Evolutionary conservation across 2,113 vertebrate genomes (phyloP).

Genomic region (Cyanistes caeruleus): DNA sequence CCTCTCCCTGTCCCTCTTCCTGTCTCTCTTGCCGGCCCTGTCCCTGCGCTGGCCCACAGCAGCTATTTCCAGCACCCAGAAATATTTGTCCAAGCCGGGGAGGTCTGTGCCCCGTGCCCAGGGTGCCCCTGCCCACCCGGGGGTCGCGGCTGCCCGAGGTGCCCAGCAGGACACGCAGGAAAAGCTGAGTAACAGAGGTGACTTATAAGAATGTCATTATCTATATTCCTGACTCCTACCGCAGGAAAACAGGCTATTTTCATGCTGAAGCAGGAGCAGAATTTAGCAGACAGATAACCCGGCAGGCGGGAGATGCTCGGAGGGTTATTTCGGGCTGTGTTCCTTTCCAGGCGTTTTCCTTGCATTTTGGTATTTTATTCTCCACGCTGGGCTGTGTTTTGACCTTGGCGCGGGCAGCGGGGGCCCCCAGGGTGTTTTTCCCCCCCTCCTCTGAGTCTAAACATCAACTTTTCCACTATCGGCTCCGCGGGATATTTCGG

Average conservation of each 20-base stretch:
- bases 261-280: conserved; percentile 41
- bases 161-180: neutral
- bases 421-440: neutral
- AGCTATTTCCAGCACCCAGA: conserved; percentile 42
- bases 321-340: conserved; percentile 64
- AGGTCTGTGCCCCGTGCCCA: neutral
- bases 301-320: conserved; percentile 49
- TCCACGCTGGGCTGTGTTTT: conserved; percentile 31
- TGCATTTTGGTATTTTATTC: conserved; percentile 13
- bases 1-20: neutral
- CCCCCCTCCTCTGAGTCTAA: neutral
- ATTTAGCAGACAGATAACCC: conserved; percentile 65
- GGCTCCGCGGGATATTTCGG: conserved; percentile 26
- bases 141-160: conserved; percentile 10
- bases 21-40: neutral
- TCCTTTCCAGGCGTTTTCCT: conserved; percentile 60
- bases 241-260: conserved; percentile 63
- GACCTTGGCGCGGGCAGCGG: neutral
- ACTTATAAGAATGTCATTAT: conserved; percentile 68
- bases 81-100: neutral
- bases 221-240: conserved; percentile 60
- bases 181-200: conserved; percentile 70
- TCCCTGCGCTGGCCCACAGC: neutral
- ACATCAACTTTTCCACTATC: conserved; percentile 65
- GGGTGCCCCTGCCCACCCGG: neutral